Evolutionary conservation across 2,797 vertebrate genomes (phyloP), one percentile per base, ranked within the genome.

Genomic region (Brachyalestes nurse): DNA sequence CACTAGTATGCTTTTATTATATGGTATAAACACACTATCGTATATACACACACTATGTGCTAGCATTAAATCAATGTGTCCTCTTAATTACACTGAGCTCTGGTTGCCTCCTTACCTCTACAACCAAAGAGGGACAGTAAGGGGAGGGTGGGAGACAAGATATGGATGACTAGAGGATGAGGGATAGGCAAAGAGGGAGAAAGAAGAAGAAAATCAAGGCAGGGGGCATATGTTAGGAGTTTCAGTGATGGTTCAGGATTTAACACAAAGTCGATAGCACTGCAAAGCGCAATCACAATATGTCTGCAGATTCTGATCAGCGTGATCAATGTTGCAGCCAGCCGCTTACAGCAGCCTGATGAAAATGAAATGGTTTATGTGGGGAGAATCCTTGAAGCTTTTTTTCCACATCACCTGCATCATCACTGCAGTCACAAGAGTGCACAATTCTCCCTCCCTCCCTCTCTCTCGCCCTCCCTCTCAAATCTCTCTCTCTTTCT

Each of bases 211-310:
- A 69, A 81, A 83, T 71, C 55, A 67, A 60, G 7, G 47, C 69
- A 53, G 51, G 34, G 83, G 86, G 86, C 82, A 76, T 83, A 86
- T 77, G 72, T 81, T 62, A 28, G 42, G 86, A 82, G 84, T 87
- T 87, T 89, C 78, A 78, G 81, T 86, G 85, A 90, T 85, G 80
- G 82, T 67, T 78, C 80, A 73, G 82, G 89, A 88, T 93, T 91
- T 87, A 93, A 90, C 88, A 90, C 86, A 85, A 88, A 91, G 90
- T 91, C 90, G 88, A 91, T 92, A 90, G 81, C 79, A 53, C 86
- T 79, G 88, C 88, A 90, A 91, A 90, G 86, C 83, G 82, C 87
- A 90, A 88, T 93, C 90, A 88, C 89, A 88, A 84, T 83, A 86
- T 88, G 86, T 91, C 88, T 87, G 85, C 90, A 84, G 80, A 89